These are phyloP conservation scores for Pygmarrhopalites habei DNA, from an alignment of 1,140 invertebrate genomes.

Conservation along the genomic window DNA sequence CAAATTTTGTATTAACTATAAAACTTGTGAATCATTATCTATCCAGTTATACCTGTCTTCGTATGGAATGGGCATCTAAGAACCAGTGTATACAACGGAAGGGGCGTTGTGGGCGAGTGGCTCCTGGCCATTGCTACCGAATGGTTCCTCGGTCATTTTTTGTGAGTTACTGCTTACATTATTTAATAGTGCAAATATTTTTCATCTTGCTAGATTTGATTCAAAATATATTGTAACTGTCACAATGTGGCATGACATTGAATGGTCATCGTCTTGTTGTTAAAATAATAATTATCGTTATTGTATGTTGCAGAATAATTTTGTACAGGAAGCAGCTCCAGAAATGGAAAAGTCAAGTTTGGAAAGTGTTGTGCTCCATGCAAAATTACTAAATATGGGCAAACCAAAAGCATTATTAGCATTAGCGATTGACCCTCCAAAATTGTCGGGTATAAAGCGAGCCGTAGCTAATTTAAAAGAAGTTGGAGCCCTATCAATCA, in stretches of 20 bases:
- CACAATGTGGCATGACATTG: too few relatives aligned
- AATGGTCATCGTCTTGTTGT: too few relatives aligned
- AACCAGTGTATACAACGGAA: conserved; percentile 81
- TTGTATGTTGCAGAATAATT: conserved; percentile 41
- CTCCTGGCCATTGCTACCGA: conserved; percentile 77
- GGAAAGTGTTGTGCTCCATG: conserved; percentile 70
- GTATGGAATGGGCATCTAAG: conserved; percentile 77
- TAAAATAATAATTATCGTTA: too few relatives aligned
- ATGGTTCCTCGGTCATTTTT: conserved; percentile 70
- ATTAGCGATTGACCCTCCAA: conserved; percentile 78
- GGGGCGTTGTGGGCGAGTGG: conserved; percentile 79
- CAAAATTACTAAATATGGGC: conserved; percentile 79
- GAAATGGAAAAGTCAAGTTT: conserved; percentile 76
- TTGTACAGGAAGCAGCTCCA: conserved; percentile 55
- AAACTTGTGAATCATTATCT: too few relatives aligned
- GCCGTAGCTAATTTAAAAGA: conserved; percentile 78
- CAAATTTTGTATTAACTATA: not conserved
- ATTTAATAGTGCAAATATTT: too few relatives aligned
- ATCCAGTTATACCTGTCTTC: conserved; percentile 27
- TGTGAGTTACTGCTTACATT: conserved; percentile 44
- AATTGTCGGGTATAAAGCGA: conserved; percentile 67
- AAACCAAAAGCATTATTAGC: conserved; percentile 72
- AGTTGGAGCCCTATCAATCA: conserved; percentile 55
- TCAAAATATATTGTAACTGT: too few relatives aligned
- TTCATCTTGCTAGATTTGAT: too few relatives aligned